Conservation (phyloP, 2,888 invertebrate genomes). For the Ligdia adustata region DNA sequence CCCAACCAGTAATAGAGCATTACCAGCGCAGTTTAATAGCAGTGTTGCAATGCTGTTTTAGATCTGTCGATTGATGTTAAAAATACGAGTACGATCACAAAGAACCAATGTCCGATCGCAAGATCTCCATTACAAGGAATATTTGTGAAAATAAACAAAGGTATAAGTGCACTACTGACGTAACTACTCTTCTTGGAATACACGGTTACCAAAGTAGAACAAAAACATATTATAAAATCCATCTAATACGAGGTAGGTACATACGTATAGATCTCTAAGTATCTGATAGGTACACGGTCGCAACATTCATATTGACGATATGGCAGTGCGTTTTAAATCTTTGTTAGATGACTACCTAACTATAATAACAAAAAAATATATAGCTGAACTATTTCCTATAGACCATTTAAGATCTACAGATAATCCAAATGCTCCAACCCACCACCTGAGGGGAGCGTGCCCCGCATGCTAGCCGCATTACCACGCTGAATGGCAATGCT, state of each 20-base stretch:
- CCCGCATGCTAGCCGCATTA: too few relatives aligned
- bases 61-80: conserved; percentile 29
- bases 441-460: too few relatives aligned
- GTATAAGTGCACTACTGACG: conserved; percentile 22
- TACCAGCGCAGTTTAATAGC: conserved; percentile 24
- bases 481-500: too few relatives aligned
- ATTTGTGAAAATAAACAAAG: conserved; percentile 29
- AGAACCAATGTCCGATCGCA: conserved; percentile 23
- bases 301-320: neutral
- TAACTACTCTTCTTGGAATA: conserved; percentile 11
- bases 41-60: conserved; percentile 12
- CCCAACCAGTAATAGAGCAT: too few relatives aligned
- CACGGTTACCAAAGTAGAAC: conserved; percentile 1
- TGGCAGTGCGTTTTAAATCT: too few relatives aligned
- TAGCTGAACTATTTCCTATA: too few relatives aligned
- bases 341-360: too few relatives aligned
- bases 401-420: too few relatives aligned
- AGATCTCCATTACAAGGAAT: conserved; percentile 30
- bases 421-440: too few relatives aligned
- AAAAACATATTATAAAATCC: conserved; percentile 1
- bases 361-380: too few relatives aligned
- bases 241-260: neutral
- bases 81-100: conserved; percentile 31
- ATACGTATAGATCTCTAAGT: neutral
- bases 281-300: neutral